Evolutionary conservation across 92 coral and sea anemone species (phyloP).

Genomic region (Scolanthus callimorphus): DNA sequence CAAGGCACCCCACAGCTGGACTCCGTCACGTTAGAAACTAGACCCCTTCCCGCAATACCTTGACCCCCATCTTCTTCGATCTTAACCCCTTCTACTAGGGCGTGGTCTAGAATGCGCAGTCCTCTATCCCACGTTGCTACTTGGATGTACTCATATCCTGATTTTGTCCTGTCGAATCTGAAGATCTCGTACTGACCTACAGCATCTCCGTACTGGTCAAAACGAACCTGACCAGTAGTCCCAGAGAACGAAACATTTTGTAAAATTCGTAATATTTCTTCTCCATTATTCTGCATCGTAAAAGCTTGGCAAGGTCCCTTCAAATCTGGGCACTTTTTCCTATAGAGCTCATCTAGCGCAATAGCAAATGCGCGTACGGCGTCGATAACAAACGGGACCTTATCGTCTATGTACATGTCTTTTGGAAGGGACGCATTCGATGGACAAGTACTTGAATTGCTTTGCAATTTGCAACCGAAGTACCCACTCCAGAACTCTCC

Average conservation of each 20-base stretch:
- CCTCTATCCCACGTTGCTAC: constrained; percentile 61
- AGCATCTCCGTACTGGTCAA: constrained; percentile 76
- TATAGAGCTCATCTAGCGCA: constrained; percentile 67
- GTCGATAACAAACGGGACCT: constrained; percentile 90
- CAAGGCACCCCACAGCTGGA: constrained; percentile 73
- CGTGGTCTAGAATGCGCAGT: not conserved
- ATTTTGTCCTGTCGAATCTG: constrained; percentile 26
- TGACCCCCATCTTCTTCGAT: constrained; percentile 11
- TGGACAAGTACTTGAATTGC: constrained; percentile 31
- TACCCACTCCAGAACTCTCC: constrained; percentile 69
- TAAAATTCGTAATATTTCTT: constrained; percentile 35
- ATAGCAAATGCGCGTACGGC: constrained; percentile 89
- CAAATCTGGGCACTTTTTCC: constrained; percentile 54
- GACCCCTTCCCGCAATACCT: not conserved
- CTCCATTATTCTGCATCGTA: constrained; percentile 38
- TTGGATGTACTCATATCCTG: constrained; percentile 27
- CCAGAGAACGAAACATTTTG: constrained; percentile 60
- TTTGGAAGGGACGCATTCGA: constrained; percentile 12
- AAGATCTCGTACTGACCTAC: constrained; percentile 79
- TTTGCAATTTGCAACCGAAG: constrained; percentile 48
- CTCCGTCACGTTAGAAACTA: not conserved
- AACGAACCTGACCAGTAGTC: constrained; percentile 54
- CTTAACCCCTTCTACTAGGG: too few relatives aligned
- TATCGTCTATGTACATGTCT: constrained; percentile 62
- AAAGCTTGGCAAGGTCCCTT: constrained; percentile 58